Percentiles rank a stretch among this genome's conserved stretches.
Evolutionary conservation across 2,797 vertebrate species (phyloP).

Genomic region (Caiman crocodilus): DNA sequence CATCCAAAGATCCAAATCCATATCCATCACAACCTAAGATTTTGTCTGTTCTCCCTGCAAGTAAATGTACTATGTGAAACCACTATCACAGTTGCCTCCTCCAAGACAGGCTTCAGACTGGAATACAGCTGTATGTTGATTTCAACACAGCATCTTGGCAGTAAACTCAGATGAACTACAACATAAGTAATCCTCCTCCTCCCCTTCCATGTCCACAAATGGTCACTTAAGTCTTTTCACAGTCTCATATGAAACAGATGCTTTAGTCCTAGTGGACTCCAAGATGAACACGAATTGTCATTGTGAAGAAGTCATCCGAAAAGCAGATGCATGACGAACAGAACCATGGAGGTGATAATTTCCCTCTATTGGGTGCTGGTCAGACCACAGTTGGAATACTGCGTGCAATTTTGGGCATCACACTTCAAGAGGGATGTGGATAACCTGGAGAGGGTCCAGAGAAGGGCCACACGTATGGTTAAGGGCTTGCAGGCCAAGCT

Average conservation of each 20-base stretch:
- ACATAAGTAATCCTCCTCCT: not conserved
- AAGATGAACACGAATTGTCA: too few relatives aligned
- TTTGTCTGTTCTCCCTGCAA: not conserved
- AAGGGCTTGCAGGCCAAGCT: too few relatives aligned
- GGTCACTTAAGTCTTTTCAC: not conserved
- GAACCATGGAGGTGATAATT: too few relatives aligned
- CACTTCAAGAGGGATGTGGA: too few relatives aligned
- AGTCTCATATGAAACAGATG: not conserved
- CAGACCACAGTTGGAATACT: too few relatives aligned
- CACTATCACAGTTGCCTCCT: not conserved
- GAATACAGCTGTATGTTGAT: not conserved
- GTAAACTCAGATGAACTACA: not conserved
- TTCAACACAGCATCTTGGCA: not conserved
- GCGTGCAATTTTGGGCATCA: too few relatives aligned
- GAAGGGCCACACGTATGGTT: too few relatives aligned
- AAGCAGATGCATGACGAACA: too few relatives aligned
- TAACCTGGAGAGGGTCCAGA: too few relatives aligned
- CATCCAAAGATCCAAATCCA: not conserved
- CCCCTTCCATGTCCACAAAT: not conserved
- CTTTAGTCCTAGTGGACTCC: not conserved
- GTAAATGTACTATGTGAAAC: not conserved
- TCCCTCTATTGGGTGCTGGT: too few relatives aligned
- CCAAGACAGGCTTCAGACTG: not conserved
- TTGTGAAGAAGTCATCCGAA: too few relatives aligned
- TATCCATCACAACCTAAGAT: not conserved